Evolutionary conservation across 2,797 vertebrate genomes (phyloP), one percentile per base, ranked within the genome.

Genomic region (Sebastiscus albofasciatus): DNA sequence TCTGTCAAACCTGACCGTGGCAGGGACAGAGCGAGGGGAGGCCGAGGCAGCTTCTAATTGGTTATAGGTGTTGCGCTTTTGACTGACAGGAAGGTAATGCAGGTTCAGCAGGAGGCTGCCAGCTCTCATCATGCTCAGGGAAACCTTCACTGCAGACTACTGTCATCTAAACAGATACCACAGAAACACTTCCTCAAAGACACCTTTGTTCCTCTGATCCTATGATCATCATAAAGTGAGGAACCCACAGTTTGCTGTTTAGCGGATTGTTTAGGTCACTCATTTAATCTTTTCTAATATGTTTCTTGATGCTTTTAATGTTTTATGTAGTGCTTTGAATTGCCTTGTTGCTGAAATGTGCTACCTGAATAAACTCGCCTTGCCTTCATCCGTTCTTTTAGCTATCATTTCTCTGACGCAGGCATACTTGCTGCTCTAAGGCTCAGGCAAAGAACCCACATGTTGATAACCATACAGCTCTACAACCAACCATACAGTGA

Each of bases 61-160:
- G 92, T 93, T 84, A 67, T 87, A 92, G 90, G 93, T 95, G 95
- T 94, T 90, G 91, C 85, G 84, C 73, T 84, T 92, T 92, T 92
- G 93, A 93, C 55, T 92, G 93, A 92, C 92, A 85, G 86, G 61
- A 84, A 83, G 77, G 76, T 92, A 90, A 92, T 84, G 66, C 60
- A 55, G 79, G 81, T 87, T 82, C 91, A 85, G 88, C 84, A 54
- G 90, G 88, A 90, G 89, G 86, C 79, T 85, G 93, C 79, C 90
- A 82, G 67, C 31, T 85, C 86, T 88, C 67, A 90, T 92, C 67
- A 90, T 7, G 34, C 78, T 93, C 83, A 83, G 56, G 76, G 65
- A 75, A 81, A 80, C 24, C 55, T 71, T 68, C 31, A 6, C 56
- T 46, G 66, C 71, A 42, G 62, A 84, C 54, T 54, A 64, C 36